phyloP scores from a whole-genome alignment of 2,888 invertebrate genomes.

The Harpagoxenus sublaevis region DNA sequence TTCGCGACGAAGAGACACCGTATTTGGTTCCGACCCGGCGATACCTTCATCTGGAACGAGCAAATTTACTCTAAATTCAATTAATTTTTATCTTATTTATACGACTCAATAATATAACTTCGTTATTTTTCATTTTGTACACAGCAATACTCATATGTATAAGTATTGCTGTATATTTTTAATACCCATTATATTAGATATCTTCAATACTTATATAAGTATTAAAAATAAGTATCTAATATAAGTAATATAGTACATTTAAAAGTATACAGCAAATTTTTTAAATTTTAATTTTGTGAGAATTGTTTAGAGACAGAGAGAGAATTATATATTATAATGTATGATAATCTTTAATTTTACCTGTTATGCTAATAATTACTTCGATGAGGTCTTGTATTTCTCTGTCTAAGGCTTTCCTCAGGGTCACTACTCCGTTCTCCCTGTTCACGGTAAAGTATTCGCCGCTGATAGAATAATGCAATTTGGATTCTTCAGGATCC shows the following conservation, averaged over 20 bases:
- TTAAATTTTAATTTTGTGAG: background rate
- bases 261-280: background rate
- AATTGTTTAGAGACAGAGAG: background rate
- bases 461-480: conserved; percentile 93
- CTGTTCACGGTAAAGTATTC: conserved; percentile 93
- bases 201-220: no score
- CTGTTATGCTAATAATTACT: conserved; percentile 94
- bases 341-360: conserved; percentile 82
- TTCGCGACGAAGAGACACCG: conserved; percentile 92
- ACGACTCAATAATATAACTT: background rate
- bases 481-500: conserved; percentile 92
- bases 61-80: background rate
- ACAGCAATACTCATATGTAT: background rate
- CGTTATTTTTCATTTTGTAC: background rate
- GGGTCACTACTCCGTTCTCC: conserved; percentile 91
- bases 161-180: no score
- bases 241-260: background rate
- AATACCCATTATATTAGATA: no score
- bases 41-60: conserved; percentile 89
- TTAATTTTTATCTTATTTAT: background rate
- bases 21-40: conserved; percentile 91
- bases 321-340: background rate
- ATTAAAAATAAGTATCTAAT: background rate
- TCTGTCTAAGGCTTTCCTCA: conserved; percentile 91
- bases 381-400: conserved; percentile 91